Percentiles rank a stretch among this genome's conserved stretches.
phyloP scores from a whole-genome alignment of 2,888 invertebrate genomes.

The Clitarchus hookeri region DNA sequence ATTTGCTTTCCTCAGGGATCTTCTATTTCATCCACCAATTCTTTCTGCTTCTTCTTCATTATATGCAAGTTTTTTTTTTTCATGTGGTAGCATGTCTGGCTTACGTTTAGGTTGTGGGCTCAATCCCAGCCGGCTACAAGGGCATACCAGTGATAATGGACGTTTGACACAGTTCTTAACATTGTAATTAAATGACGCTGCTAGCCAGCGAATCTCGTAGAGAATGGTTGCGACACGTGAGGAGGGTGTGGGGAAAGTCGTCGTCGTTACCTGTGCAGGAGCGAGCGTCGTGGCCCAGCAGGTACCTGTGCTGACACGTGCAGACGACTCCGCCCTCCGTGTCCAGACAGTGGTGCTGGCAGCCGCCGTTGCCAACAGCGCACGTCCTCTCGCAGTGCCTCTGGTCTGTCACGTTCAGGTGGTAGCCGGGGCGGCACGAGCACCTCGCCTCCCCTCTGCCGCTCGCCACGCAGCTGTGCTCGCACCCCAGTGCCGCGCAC shows the following conservation, averaged over 20 bases:
- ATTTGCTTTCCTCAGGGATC: no score
- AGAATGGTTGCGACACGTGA: no score
- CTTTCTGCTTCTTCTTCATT: background rate
- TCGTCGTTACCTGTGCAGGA: constrained; percentile 50
- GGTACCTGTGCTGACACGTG: constrained; percentile 51
- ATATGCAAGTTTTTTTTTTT: no score
- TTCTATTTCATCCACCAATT: no score
- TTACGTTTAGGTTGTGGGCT: no score
- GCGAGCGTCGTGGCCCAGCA: constrained; percentile 49
- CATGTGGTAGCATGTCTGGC: no score
- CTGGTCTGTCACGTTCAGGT: constrained; percentile 29
- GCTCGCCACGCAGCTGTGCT: constrained; percentile 30
- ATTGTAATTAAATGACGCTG: no score
- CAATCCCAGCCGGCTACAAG: no score
- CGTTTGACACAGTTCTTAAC: no score
- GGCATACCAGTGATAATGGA: no score
- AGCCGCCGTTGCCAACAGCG: constrained; percentile 52
- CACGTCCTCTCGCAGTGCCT: constrained; percentile 44
- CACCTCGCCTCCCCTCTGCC: constrained; percentile 30
- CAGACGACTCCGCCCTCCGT: constrained; percentile 50
- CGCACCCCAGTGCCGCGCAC: constrained; percentile 30
- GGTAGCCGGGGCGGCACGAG: constrained; percentile 32
- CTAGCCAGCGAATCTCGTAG: no score
- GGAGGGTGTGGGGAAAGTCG: no score
- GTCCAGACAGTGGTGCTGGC: constrained; percentile 53